Evolutionary conservation across 2,888 invertebrate species (phyloP).

Genomic region (Lasioglossum calceatum): DNA sequence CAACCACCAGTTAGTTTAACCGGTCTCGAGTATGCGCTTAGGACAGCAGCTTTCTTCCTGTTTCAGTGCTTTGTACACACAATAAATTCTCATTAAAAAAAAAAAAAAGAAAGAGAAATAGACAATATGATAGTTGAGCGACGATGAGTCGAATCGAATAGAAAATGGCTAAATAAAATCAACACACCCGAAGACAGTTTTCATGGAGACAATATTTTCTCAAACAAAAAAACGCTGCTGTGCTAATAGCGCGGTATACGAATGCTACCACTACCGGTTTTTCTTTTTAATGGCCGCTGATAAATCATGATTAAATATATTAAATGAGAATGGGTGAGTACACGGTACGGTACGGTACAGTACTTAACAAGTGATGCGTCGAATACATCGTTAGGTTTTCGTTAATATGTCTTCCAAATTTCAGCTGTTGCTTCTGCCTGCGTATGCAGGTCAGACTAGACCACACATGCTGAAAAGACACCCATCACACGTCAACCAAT

Average conservation of each 20-base stretch:
- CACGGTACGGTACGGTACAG: constrained; percentile 63
- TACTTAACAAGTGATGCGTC: constrained; percentile 68
- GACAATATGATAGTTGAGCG: constrained; percentile 22
- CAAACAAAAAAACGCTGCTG: constrained; percentile 57
- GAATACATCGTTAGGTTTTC: constrained; percentile 64
- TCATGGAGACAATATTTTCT: background rate
- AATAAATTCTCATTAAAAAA: constrained; percentile 2
- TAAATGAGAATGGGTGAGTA: constrained; percentile 67
- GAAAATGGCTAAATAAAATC: background rate
- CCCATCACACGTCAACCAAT: constrained; percentile 93
- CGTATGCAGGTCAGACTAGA: constrained; percentile 84
- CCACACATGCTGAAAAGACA: constrained; percentile 93
- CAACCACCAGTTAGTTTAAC: constrained; percentile 72
- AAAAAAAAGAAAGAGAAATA: background rate
- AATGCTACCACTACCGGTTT: constrained; percentile 56
- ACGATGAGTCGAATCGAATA: constrained; percentile 23
- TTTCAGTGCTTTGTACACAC: background rate
- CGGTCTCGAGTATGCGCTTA: constrained; percentile 72
- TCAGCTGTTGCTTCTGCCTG: constrained; percentile 74
- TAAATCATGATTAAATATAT: constrained; percentile 65
- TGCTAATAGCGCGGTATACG: constrained; percentile 42
- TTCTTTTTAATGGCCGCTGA: constrained; percentile 48
- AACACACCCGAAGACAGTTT: background rate
- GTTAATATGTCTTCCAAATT: constrained; percentile 63
- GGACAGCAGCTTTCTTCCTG: constrained; percentile 67